Percentiles rank a stretch among this genome's conserved stretches.
These are phyloP conservation scores for Poeciliopsis turrubarensis DNA, from an alignment of 2,113 vertebrate genomes.

Conservation along the genomic window DNA sequence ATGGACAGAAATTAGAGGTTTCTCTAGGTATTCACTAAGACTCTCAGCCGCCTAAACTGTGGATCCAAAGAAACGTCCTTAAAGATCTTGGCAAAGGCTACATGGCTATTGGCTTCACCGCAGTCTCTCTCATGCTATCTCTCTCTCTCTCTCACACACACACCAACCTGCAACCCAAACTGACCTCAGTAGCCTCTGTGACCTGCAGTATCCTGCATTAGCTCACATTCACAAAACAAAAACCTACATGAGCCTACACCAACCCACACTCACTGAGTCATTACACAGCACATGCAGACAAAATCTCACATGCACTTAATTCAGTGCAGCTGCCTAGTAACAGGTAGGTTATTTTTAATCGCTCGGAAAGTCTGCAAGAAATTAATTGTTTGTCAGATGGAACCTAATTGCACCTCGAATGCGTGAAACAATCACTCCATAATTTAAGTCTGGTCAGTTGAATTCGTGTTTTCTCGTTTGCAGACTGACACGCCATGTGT, in stretches of 20 bases:
- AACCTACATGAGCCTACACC: constrained; percentile 32
- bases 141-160: constrained; percentile 2
- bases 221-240: constrained; percentile 9
- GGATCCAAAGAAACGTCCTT: constrained; percentile 53
- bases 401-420: not conserved
- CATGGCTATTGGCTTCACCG: constrained; percentile 31
- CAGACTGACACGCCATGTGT: not conserved
- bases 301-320: constrained; percentile 9
- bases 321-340: constrained; percentile 42
- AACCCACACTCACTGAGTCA: constrained; percentile 43
- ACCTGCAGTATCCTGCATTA: constrained; percentile 13
- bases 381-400: not conserved
- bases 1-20: constrained; percentile 43
- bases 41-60: constrained; percentile 57
- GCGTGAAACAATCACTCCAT: not conserved
- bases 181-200: constrained; percentile 32
- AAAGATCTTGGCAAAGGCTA: constrained; percentile 59
- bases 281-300: constrained; percentile 21
- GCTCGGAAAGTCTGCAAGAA: constrained; percentile 9
- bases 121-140: not conserved
- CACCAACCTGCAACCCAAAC: constrained; percentile 25
- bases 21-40: constrained; percentile 51
- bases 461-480: not conserved
- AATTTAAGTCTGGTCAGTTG: not conserved
- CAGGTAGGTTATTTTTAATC: constrained; percentile 41